phyloP scores from a whole-genome alignment of 2,888 invertebrate genomes.

The Blastobasis lacticolella region DNA sequence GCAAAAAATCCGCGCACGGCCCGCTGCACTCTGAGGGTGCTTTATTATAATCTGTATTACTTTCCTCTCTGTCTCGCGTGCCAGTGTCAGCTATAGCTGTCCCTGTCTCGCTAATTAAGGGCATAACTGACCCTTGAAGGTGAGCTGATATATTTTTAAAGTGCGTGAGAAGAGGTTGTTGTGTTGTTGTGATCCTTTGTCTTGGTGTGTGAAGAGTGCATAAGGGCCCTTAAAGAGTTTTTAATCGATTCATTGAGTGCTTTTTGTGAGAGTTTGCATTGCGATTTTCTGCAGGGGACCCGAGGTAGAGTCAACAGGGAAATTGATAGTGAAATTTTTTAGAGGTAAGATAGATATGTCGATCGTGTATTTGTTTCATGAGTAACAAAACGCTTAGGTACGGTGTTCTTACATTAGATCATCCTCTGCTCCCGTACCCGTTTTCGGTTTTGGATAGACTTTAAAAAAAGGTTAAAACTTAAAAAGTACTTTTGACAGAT shows the following conservation, averaged over 20 bases:
- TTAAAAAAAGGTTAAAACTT: no score
- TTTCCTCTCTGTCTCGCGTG: conserved; percentile 30
- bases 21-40: conserved; percentile 50
- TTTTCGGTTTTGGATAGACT: no score
- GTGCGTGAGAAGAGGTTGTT: conserved; percentile 58
- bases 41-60: conserved; percentile 46
- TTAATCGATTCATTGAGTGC: conserved; percentile 32
- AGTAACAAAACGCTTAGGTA: no score
- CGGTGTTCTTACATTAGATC: no score
- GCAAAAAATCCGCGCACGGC: conserved; percentile 58
- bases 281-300: conserved; percentile 12
- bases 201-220: conserved; percentile 45
- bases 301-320: conserved; percentile 13
- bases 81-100: conserved; percentile 17
- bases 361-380: no score
- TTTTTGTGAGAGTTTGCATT: conserved; percentile 27
- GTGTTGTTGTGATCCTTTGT: conserved; percentile 64
- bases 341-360: no score
- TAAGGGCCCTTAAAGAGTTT: conserved; percentile 37
- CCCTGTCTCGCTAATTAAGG: conserved; percentile 55
- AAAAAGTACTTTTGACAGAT: no score
- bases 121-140: conserved; percentile 55
- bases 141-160: conserved; percentile 38
- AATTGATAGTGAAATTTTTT: neutral
- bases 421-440: no score